phyloP scores from a whole-genome alignment of 2,113 vertebrate species.

The Oxyura jamaicensis region DNA sequence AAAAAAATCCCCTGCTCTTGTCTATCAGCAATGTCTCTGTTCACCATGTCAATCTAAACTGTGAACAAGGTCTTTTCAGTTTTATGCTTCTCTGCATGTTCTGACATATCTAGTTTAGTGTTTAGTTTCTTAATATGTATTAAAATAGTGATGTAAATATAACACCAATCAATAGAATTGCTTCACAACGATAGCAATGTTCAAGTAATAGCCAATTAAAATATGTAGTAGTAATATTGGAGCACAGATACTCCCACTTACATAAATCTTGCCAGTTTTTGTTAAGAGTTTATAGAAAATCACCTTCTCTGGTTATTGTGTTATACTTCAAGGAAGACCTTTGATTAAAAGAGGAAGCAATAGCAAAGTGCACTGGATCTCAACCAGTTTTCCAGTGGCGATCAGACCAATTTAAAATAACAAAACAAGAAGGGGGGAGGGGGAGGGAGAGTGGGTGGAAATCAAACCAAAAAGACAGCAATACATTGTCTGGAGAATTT shows the following conservation, averaged over 20 bases:
- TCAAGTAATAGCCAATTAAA: neutral
- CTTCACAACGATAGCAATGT: fast-evolving
- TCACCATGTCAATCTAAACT: neutral
- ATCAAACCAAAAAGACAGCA: neutral
- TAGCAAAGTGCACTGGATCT: neutral
- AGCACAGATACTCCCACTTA: neutral
- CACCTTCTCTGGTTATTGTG: neutral
- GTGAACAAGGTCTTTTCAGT: neutral
- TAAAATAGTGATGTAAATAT: neutral
- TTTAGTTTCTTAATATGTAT: neutral
- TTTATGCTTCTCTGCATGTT: neutral
- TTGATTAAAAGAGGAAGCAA: neutral
- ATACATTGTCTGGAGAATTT: neutral
- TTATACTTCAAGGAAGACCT: neutral
- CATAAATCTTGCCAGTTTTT: neutral
- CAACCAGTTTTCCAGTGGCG: neutral
- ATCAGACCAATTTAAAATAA: neutral
- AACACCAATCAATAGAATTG: neutral
- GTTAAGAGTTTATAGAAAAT: neutral
- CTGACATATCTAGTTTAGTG: neutral
- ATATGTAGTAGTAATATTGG: neutral
- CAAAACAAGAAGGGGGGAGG: neutral
- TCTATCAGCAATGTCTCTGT: neutral
- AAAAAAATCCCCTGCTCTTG: neutral
- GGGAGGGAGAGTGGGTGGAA: too few relatives aligned